Conservation (phyloP, 2,113 vertebrate species). For the Elephas maximus region DNA sequence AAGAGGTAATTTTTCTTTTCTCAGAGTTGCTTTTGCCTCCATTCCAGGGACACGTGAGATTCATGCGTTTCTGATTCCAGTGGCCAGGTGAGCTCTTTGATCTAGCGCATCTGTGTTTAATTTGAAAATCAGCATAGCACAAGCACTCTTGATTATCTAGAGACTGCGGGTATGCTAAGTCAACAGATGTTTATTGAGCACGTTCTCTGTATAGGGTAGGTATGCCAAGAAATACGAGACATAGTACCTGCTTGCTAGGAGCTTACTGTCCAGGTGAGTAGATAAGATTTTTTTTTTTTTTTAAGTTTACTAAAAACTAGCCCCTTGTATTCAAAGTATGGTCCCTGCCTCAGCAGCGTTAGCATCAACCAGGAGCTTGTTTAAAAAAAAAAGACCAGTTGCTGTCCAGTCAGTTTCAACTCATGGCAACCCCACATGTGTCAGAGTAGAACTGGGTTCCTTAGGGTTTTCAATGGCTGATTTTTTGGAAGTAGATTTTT, state of each 20-base stretch:
- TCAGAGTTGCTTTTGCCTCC: background rate
- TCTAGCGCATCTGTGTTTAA: background rate
- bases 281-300: slow-evolving; percentile 1
- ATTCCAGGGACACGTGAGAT: background rate
- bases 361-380: background rate
- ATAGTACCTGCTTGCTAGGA: background rate
- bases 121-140: slow-evolving; percentile 41
- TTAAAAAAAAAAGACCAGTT: background rate
- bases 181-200: slow-evolving; percentile 10
- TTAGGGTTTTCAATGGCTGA: background rate
- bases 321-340: slow-evolving; percentile 24
- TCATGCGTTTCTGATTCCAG: background rate
- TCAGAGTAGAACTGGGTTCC: background rate
- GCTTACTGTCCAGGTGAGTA: background rate
- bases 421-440: background rate
- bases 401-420: background rate
- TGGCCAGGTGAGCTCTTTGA: slow-evolving; percentile 4
- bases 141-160: background rate
- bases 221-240: slow-evolving; percentile 48
- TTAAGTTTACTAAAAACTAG: background rate
- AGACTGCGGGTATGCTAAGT: background rate
- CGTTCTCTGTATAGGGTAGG: background rate
- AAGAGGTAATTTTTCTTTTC: slow-evolving; percentile 63
- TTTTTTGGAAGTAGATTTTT: background rate
- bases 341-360: slow-evolving; percentile 1